Evolutionary conservation across 2,113 vertebrate species (phyloP).

Genomic region (Prietella phreatophila): DNA sequence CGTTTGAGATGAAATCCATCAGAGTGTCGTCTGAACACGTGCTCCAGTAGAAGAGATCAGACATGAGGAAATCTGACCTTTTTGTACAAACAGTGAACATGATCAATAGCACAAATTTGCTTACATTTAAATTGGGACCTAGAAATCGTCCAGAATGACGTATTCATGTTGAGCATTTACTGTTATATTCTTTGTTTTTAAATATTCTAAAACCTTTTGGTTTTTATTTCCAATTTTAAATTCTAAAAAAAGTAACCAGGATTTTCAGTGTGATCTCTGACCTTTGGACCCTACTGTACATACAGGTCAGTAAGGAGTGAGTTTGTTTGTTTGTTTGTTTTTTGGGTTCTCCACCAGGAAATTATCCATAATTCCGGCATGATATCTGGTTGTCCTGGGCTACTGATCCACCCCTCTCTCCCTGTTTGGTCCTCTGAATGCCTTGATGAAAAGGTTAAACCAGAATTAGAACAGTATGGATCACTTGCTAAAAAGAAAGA

Average conservation of each 20-base stretch:
- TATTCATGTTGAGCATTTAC: not conserved
- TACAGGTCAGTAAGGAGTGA: not conserved
- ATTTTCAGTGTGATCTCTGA: not conserved
- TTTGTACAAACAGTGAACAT: not conserved
- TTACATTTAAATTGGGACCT: not conserved
- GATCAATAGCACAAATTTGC: not conserved
- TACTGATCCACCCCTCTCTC: no score
- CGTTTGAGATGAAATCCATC: not conserved
- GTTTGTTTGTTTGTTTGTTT: not conserved
- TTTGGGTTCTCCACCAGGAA: not conserved
- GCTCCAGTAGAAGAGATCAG: not conserved
- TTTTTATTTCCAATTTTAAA: not conserved
- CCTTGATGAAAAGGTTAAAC: not conserved
- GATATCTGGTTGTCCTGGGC: no score
- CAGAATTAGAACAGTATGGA: not conserved
- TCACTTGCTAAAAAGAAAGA: no score
- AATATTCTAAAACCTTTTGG: not conserved
- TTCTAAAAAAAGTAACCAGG: not conserved
- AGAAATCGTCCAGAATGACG: not conserved
- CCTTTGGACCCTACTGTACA: not conserved
- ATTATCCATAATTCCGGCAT: not conserved
- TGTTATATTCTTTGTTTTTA: not conserved
- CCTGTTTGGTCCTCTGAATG: not conserved
- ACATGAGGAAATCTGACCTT: not conserved
- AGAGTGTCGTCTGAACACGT: not conserved